Conservation (phyloP, 2,797 vertebrate species). For the Lateolabrax maculatus region DNA sequence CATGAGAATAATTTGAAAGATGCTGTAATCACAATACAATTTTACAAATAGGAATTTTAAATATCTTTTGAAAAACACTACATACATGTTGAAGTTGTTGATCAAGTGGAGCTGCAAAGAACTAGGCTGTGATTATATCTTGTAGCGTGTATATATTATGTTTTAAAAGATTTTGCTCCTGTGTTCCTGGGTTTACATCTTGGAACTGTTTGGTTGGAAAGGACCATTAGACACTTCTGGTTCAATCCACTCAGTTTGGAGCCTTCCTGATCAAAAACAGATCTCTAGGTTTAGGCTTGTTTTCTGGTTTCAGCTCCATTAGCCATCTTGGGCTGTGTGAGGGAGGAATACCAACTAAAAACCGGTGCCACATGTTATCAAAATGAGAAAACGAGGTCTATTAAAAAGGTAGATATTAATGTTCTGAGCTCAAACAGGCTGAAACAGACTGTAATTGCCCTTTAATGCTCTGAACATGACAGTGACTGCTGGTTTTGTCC, state of each 20-base stretch:
- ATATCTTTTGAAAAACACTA: no score
- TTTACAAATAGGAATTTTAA: no score
- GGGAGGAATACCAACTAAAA: neutral
- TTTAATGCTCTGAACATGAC: slow-evolving; percentile 13
- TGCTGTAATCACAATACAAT: no score
- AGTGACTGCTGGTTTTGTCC: neutral
- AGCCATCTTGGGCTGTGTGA: neutral
- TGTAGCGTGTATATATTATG: no score
- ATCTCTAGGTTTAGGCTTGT: neutral
- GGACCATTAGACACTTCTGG: neutral
- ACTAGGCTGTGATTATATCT: no score
- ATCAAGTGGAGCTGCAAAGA: no score
- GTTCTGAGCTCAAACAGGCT: neutral
- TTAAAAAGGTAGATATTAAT: neutral
- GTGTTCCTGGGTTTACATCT: no score
- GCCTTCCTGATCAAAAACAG: neutral
- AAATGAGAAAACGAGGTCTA: neutral
- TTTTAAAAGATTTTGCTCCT: no score
- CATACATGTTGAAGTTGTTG: no score
- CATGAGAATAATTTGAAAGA: no score
- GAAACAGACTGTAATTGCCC: neutral
- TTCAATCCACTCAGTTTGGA: neutral
- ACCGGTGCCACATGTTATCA: neutral
- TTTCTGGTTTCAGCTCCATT: neutral
- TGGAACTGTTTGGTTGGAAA: neutral